These are phyloP conservation scores for Etheostoma cragini DNA, from an alignment of 2,113 vertebrate species.

Conservation along the genomic window DNA sequence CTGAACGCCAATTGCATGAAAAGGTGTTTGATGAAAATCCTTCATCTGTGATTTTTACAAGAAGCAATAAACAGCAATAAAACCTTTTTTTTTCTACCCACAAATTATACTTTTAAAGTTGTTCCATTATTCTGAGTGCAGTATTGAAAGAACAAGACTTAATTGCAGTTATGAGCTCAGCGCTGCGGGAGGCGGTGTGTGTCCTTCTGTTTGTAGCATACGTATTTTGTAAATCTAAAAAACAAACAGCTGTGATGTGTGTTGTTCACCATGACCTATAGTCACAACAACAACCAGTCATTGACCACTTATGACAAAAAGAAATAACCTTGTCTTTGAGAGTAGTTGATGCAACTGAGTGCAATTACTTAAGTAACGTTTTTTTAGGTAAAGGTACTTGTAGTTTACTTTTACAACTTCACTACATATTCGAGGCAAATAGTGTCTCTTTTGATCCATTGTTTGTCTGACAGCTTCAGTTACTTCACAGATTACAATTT, in stretches of 20 bases:
- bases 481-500: too few species aligned
- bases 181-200: slow-evolving; percentile 12
- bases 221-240: slow-evolving; percentile 18
- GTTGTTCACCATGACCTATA: slow-evolving; percentile 7
- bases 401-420: too few species aligned
- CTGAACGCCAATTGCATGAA: background rate
- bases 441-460: too few species aligned
- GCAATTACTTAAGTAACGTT: too few species aligned
- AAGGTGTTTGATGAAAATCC: background rate
- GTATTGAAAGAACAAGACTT: background rate
- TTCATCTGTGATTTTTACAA: background rate
- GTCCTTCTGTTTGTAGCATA: background rate
- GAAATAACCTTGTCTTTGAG: background rate
- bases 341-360: too few species aligned
- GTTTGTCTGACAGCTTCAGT: too few species aligned
- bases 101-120: background rate
- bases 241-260: slow-evolving; percentile 26
- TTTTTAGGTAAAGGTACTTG: too few species aligned
- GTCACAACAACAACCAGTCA: background rate
- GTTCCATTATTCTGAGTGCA: background rate
- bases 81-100: background rate
- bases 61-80: background rate
- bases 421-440: too few species aligned
- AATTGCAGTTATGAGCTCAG: slow-evolving; percentile 33
- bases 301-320: background rate